Evolutionary conservation across 2,888 invertebrate species (phyloP).

Genomic region (Notodromas monacha): DNA sequence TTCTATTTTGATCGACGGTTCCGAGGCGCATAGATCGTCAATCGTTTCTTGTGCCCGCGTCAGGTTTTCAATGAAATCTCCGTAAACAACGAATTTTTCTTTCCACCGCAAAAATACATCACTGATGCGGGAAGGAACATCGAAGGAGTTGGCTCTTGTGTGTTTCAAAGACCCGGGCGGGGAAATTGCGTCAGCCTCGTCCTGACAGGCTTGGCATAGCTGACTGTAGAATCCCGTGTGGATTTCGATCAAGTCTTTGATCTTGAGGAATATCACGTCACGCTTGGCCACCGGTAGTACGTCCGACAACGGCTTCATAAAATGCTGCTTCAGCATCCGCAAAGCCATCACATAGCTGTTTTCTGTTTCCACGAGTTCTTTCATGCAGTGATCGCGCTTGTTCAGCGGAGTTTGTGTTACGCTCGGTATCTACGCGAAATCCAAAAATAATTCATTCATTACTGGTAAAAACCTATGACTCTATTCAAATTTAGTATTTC

Average conservation of each 20-base stretch:
- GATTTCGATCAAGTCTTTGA: slow-evolving; percentile 45
- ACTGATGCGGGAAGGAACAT: slow-evolving; percentile 22
- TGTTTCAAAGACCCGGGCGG: too few relatives aligned
- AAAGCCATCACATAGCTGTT: slow-evolving; percentile 82
- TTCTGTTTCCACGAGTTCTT: slow-evolving; percentile 79
- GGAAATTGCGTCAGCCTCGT: slow-evolving; percentile 20
- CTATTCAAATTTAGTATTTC: too few relatives aligned
- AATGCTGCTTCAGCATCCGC: slow-evolving; percentile 42
- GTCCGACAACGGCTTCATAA: slow-evolving; percentile 41
- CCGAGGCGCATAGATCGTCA: slow-evolving; percentile 34
- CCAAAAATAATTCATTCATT: too few relatives aligned
- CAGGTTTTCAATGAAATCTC: slow-evolving; percentile 78
- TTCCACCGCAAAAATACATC: slow-evolving; percentile 67
- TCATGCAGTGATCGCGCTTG: slow-evolving; percentile 46
- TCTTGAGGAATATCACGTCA: slow-evolving; percentile 1
- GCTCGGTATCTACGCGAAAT: slow-evolving; percentile 7
- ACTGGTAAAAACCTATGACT: too few relatives aligned
- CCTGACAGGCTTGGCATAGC: slow-evolving; percentile 30
- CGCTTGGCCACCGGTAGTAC: too few relatives aligned
- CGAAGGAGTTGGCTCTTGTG: too few relatives aligned
- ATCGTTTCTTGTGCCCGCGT: slow-evolving; percentile 55
- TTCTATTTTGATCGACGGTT: slow-evolving; percentile 28
- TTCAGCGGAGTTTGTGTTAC: slow-evolving; percentile 19
- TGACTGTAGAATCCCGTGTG: slow-evolving; percentile 54
- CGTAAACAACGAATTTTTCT: slow-evolving; percentile 64